Conservation (phyloP, 2,797 vertebrate species). For the Pipistrellus pipistrellus region DNA sequence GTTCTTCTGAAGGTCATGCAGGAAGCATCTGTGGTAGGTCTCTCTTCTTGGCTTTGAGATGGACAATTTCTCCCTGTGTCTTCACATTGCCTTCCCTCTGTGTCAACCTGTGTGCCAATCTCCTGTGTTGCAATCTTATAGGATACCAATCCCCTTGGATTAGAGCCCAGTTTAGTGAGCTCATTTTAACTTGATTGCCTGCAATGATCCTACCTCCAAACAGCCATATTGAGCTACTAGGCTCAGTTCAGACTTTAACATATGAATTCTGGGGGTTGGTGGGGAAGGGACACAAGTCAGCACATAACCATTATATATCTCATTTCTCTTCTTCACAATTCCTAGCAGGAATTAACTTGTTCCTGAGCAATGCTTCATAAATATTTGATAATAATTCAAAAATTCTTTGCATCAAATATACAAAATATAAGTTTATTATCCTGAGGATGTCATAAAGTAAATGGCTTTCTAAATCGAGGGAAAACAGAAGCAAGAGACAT, state of each 20-base stretch:
- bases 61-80: background rate
- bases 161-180: background rate
- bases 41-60: background rate
- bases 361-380: background rate
- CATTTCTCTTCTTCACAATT: background rate
- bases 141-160: background rate
- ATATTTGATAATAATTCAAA: slow-evolving; percentile 25
- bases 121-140: background rate
- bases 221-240: background rate
- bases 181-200: background rate
- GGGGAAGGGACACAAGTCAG: background rate
- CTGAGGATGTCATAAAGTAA: background rate
- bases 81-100: background rate
- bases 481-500: slow-evolving; percentile 28
- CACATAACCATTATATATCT: background rate
- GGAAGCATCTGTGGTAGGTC: background rate
- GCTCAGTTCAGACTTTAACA: background rate
- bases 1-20: background rate
- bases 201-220: background rate
- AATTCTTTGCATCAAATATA: background rate
- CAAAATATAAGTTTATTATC: background rate
- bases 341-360: background rate
- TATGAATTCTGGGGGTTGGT: background rate
- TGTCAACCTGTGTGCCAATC: background rate
- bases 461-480: slow-evolving; percentile 24